Percentiles rank a stretch among this genome's conserved stretches.
Conservation (phyloP, 2,113 vertebrate species). For the Psammodynastes pulverulentus region DNA sequence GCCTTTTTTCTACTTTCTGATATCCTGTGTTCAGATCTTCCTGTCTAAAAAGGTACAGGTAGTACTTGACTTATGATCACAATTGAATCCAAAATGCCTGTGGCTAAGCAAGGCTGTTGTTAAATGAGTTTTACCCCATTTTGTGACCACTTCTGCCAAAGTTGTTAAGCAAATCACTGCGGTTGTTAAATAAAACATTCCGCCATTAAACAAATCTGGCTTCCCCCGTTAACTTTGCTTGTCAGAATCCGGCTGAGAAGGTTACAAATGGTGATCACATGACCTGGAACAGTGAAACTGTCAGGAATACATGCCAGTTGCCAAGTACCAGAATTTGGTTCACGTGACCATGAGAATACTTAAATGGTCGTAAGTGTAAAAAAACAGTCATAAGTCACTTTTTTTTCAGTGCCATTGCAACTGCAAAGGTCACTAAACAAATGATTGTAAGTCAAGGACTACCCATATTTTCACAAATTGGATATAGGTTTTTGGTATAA, state of each 20-base stretch:
- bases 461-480: background rate
- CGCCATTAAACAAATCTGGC: background rate
- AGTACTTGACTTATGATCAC: background rate
- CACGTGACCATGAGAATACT: too few species aligned
- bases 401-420: too few species aligned
- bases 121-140: background rate
- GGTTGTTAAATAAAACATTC: background rate
- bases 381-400: too few species aligned
- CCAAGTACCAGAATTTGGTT: too few species aligned
- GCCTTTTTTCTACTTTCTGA: background rate
- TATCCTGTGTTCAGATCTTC: background rate
- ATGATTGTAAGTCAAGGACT: too few species aligned
- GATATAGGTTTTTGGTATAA: background rate
- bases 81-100: background rate
- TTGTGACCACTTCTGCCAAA: background rate
- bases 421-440: too few species aligned
- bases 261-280: too few species aligned
- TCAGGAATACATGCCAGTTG: too few species aligned
- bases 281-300: too few species aligned
- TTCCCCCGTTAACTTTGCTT: too few species aligned
- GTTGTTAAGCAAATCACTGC: background rate
- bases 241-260: too few species aligned
- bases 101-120: background rate
- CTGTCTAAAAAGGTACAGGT: background rate
- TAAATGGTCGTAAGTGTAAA: too few species aligned